Base-by-base conservation (phyloP, 1,140 invertebrate genomes). In the Formica exsecta region DNA sequence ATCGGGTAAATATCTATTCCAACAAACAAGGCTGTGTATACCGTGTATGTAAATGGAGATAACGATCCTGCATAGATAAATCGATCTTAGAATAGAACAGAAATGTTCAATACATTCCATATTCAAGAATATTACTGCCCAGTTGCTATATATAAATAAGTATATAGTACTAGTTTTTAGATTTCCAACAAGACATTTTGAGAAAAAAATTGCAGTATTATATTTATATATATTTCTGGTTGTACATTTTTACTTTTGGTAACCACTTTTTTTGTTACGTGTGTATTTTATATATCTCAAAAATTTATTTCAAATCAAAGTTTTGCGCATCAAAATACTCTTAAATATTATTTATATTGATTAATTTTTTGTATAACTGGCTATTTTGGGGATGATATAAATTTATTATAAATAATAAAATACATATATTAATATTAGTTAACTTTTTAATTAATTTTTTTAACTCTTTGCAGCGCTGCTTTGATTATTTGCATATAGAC, bases 1-100 rank as follows among this genome's bases (percentile, higher is more conserved):
- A 44, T 74, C 22, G 68, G 25, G 51, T 62, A 88, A 83, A 87
- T 88, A 81, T 87, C 73, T 62, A 54, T 70, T 38, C 32, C 13
- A 44, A 54, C 29, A 87, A 88, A 87, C 62, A 87, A 62, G 57
- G 54, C 76, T 25, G 29, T 62, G 44, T 13, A 32, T 22, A n/a
- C 11, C 29, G 41, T 57, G 57, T 88, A 88, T 54, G 65, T 66
- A 59, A 32, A 25, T 36, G 16, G 22, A 80, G n/a, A 83, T 81
- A 87, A 80, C 54, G 75, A 59, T 54, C 48, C 13, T 68, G 62
- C 51, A 44, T 68, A 73, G 25, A 48, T 81, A 61, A 19, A 16
- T 51, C 48, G 16, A 16, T 51, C 13, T 25, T 41, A 13, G 11
- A 25, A 59, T 19, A 71, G 13, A 4, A 54, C 11, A 36, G 79